Evolutionary conservation across 2,113 vertebrate species (phyloP).

Genomic region (Gadus macrocephalus): DNA sequence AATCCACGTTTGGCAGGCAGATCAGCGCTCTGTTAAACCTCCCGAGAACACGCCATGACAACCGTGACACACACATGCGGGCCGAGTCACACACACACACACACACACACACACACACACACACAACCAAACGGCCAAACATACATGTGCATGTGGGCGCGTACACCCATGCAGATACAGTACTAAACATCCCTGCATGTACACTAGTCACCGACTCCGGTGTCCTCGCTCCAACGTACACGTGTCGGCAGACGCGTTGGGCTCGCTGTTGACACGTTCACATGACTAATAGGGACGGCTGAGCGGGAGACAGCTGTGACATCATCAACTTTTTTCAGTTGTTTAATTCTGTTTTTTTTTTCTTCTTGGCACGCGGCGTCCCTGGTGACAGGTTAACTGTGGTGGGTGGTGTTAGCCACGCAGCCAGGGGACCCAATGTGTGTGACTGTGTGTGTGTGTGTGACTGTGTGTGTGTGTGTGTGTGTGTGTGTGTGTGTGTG

Average conservation of each 20-base stretch:
- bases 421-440: slow-evolving; percentile 47
- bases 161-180: not conserved
- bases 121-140: slow-evolving; percentile 10
- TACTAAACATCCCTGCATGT: not conserved
- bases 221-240: not conserved
- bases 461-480: not conserved
- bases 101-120: slow-evolving; percentile 36
- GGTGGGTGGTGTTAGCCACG: slow-evolving; percentile 71
- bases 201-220: no score
- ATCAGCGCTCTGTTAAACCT: slow-evolving; percentile 63
- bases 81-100: slow-evolving; percentile 28
- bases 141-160: slow-evolving; percentile 26
- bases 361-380: slow-evolving; percentile 25
- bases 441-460: not conserved
- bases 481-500: not conserved
- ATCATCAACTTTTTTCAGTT: slow-evolving; percentile 51
- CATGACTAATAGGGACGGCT: slow-evolving; percentile 14
- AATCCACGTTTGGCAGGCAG: slow-evolving; percentile 68
- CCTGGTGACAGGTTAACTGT: slow-evolving; percentile 62
- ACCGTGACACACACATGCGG: slow-evolving; percentile 22
- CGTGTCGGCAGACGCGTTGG: not conserved
- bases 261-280: no score
- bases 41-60: slow-evolving; percentile 62
- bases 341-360: slow-evolving; percentile 37
- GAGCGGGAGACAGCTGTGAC: slow-evolving; percentile 61